These are phyloP conservation scores for Drosophila conformis DNA, from an alignment of 2,888 invertebrate genomes.

Conservation along the genomic window DNA sequence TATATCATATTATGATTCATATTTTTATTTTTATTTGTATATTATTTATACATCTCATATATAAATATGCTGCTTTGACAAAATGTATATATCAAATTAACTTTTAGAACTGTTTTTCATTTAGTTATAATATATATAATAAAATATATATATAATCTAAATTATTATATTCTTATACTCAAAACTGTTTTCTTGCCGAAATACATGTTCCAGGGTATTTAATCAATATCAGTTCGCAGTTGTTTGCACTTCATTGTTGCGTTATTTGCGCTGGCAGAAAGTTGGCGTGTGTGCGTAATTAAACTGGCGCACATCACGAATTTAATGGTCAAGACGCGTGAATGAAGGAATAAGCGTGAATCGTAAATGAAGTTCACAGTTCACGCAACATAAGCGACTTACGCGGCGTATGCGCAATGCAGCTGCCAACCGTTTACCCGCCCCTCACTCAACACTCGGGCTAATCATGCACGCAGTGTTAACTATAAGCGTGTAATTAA, in stretches of 20 bases:
- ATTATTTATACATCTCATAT: neutral
- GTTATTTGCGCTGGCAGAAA: constrained; percentile 20
- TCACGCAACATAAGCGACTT: constrained; percentile 12
- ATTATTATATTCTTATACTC: neutral
- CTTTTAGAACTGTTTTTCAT: neutral
- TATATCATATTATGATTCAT: neutral
- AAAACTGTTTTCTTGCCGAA: neutral
- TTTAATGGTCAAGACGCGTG: constrained; percentile 62
- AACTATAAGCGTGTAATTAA: constrained; percentile 63
- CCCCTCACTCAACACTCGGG: constrained; percentile 24
- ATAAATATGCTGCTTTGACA: neutral
- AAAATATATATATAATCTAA: neutral
- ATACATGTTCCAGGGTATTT: constrained; percentile 19
- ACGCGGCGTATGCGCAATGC: constrained; percentile 58
- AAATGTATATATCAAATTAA: neutral
- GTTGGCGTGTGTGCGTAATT: constrained; percentile 62
- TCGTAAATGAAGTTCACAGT: constrained; percentile 16
- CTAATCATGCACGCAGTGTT: constrained; percentile 60
- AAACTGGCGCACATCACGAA: constrained; percentile 57
- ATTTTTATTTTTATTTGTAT: no score
- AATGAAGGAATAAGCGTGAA: neutral
- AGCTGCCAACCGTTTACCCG: constrained; percentile 13
- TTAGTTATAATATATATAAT: neutral
- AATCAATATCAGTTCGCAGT: neutral
- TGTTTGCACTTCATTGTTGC: constrained; percentile 5